Evolutionary conservation across 1,140 invertebrate genomes (phyloP).

Genomic region (Carposina sasakii): DNA sequence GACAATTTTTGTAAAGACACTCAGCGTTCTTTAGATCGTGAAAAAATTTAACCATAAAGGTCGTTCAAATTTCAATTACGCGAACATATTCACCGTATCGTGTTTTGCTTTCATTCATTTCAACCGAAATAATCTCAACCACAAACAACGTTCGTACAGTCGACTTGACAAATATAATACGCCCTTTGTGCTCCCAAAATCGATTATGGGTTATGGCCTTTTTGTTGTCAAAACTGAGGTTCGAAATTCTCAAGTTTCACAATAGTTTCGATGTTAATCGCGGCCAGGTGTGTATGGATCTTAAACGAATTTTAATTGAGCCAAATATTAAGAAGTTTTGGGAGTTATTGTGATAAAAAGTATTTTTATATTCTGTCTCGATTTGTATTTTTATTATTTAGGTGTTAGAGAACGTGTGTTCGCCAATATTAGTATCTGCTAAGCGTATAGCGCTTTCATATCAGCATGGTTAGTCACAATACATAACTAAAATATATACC

Average conservation of each 20-base stretch:
- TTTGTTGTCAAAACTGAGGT: constrained; percentile 71
- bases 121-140: constrained; percentile 71
- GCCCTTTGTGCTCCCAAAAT: constrained; percentile 62
- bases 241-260: constrained; percentile 66
- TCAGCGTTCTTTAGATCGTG: too few relatives aligned
- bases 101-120: constrained; percentile 71
- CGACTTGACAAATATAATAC: constrained; percentile 71
- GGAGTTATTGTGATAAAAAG: too few relatives aligned
- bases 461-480: too few relatives aligned
- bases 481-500: too few relatives aligned
- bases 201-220: constrained; percentile 70
- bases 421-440: too few relatives aligned
- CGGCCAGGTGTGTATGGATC: constrained; percentile 54
- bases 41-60: too few relatives aligned
- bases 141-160: constrained; percentile 68
- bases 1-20: too few relatives aligned
- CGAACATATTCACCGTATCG: constrained; percentile 56
- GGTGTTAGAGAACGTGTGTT: too few relatives aligned
- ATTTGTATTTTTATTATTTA: too few relatives aligned
- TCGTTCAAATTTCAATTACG: constrained; percentile 65
- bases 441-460: too few relatives aligned
- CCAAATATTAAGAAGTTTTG: too few relatives aligned
- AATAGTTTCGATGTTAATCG: constrained; percentile 70
- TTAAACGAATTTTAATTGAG: constrained; percentile 69
- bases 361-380: too few relatives aligned